Evolutionary conservation across 2,797 vertebrate species (phyloP), one percentile per base, ranked within the genome.

Genomic region (Esox masquinongy): DNA sequence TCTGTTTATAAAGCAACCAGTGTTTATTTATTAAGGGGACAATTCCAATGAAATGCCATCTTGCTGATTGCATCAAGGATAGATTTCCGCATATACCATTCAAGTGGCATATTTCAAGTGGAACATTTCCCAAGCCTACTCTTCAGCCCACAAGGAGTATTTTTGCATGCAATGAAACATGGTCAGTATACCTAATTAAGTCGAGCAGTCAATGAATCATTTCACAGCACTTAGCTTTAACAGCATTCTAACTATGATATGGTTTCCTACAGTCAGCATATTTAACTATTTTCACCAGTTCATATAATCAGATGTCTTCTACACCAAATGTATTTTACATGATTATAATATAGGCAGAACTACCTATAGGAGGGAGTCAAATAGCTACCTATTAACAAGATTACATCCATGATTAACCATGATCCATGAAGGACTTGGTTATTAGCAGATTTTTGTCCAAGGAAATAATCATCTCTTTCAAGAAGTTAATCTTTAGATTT

Each of bases 391-490:
- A 68, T 68, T 68, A 2, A n/a, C 9, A 39, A n/a, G 26, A 66
- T 66, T 31, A 31, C 26, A 66, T 66, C 31, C 31, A 34, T 9
- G 16, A 36, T 36, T 17, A 8, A 66, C 56, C 56, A 24, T 24
- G 56, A 89, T 77, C 79, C 86, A 88, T 80, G 74, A 53, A 69
- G 24, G 66, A 53, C 75, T 67, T 47, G 80, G 81, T 90, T 88
- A 88, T 90, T 90, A 86, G 39, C 88, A 88, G 63, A 14, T 83
- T 19, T 86, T 81, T 90, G 85, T 84, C 91, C 90, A 87, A 88
- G 89, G 83, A 91, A 89, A 88, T 88, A 89, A 89, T 88, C 89
- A 89, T 87, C 31, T 66, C 64, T 12, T 34, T 84, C 81, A 82
- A 86, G 80, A 80, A 89, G 82, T 90, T 84, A 88, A 88, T 91